Percentiles rank a stretch among this genome's conserved stretches.
Conservation (phyloP, 1,140 invertebrate species). For the Leguminivora glycinivorella region DNA sequence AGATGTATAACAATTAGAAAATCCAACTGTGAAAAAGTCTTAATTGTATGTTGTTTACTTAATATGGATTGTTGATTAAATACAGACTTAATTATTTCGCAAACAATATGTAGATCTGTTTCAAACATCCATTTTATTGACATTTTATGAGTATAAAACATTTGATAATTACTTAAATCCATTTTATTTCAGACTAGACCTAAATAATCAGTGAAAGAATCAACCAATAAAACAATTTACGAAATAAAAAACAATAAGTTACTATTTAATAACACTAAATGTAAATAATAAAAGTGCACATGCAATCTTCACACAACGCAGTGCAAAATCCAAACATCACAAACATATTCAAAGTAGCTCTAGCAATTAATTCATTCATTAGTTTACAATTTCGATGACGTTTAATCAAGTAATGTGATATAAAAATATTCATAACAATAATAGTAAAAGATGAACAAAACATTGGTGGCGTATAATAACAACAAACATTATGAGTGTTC, state of each 20-base stretch:
- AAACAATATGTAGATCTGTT: not conserved
- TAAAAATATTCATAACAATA: not conserved
- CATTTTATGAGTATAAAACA: too few relatives aligned
- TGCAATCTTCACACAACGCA: not conserved
- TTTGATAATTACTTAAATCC: too few relatives aligned
- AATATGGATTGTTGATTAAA: not conserved
- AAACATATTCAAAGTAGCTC: conserved; percentile 4
- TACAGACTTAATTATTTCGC: not conserved
- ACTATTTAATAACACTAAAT: not conserved
- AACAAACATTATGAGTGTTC: not conserved
- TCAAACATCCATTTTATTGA: not conserved
- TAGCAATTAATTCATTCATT: not conserved
- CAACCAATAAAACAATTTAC: not conserved
- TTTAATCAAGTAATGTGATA: not conserved
- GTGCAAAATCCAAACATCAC: conserved; percentile 1
- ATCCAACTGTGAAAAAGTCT: not conserved
- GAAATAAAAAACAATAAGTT: not conserved
- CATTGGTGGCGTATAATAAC: too few relatives aligned
- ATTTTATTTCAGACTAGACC: too few relatives aligned
- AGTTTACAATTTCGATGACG: not conserved
- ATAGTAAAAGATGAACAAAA: too few relatives aligned
- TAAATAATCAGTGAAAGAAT: too few relatives aligned
- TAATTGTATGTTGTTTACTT: too few relatives aligned
- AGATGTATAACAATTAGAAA: not conserved
- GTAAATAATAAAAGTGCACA: not conserved